These are phyloP conservation scores for Tipula confusa DNA, from an alignment of 2,888 invertebrate species.

Conservation along the genomic window DNA sequence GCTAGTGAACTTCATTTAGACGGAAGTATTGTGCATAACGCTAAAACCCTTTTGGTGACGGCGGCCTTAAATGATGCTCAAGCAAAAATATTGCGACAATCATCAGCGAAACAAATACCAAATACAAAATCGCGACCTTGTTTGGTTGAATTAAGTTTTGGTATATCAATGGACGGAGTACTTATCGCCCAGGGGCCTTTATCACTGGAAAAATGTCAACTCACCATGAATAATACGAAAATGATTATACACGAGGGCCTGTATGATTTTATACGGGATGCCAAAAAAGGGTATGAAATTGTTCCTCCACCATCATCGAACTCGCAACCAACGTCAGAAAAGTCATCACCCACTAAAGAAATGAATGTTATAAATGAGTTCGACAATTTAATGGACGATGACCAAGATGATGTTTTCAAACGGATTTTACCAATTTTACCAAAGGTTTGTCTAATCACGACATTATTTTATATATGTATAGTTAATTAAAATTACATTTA, in stretches of 20 bases:
- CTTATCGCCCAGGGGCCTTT: slow-evolving; percentile 77
- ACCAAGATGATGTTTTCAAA: slow-evolving; percentile 54
- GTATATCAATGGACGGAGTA: slow-evolving; percentile 69
- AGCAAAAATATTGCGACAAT: slow-evolving; percentile 47
- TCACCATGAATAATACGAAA: slow-evolving; percentile 51
- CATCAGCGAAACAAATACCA: slow-evolving; percentile 38
- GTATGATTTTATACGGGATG: slow-evolving; percentile 51
- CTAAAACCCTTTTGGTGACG: slow-evolving; percentile 66
- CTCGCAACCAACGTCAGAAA: not conserved
- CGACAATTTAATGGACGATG: slow-evolving; percentile 34
- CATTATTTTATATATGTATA: too few relatives aligned
- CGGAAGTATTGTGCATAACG: slow-evolving; percentile 63
- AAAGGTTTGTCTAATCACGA: too few relatives aligned
- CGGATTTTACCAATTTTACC: slow-evolving; percentile 74
- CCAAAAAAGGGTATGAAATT: slow-evolving; percentile 39
- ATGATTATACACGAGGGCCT: slow-evolving; percentile 52
- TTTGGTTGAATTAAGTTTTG: slow-evolving; percentile 68
- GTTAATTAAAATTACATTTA: slow-evolving; percentile 37
- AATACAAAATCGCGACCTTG: slow-evolving; percentile 52
- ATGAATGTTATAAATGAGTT: slow-evolving; percentile 16
- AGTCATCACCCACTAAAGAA: not conserved
- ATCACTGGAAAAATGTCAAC: slow-evolving; percentile 62
- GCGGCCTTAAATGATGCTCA: slow-evolving; percentile 64
- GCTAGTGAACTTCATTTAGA: slow-evolving; percentile 66
- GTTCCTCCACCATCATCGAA: slow-evolving; percentile 32